These are phyloP conservation scores for Heliconius hewitsoni DNA, from an alignment of 1,140 invertebrate species.

Conservation along the genomic window DNA sequence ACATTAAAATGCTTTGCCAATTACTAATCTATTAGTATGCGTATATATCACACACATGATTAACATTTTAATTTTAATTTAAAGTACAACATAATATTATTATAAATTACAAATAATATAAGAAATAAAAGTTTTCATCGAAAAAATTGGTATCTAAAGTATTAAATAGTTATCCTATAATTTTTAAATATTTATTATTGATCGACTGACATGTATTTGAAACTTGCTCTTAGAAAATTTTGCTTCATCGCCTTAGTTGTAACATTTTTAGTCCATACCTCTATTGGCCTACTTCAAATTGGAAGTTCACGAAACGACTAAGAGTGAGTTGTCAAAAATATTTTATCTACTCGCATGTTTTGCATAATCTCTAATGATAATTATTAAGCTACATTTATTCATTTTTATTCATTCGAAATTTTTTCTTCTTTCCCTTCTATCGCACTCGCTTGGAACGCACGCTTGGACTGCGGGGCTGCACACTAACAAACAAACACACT, in stretches of 20 bases:
- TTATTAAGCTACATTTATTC: constrained; percentile 47
- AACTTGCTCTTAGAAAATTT: constrained; percentile 28
- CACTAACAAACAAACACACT: constrained; percentile 72
- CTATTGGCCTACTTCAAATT: not conserved
- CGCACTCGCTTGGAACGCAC: constrained; percentile 80
- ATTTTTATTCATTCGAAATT: constrained; percentile 75
- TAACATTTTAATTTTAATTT: too few species aligned
- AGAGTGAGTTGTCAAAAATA: constrained; percentile 46
- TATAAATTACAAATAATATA: too few species aligned
- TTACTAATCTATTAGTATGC: too few species aligned
- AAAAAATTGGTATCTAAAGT: too few species aligned
- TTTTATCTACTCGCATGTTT: constrained; percentile 61
- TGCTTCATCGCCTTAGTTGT: constrained; percentile 13
- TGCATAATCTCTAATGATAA: constrained; percentile 49
- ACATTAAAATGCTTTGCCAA: too few species aligned
- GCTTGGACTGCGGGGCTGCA: constrained; percentile 75
- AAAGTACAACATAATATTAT: too few species aligned
- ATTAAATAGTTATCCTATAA: too few species aligned
- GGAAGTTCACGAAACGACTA: constrained; percentile 11
- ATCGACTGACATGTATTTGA: constrained; percentile 19
- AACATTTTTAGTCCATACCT: constrained; percentile 1
- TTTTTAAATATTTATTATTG: not conserved
- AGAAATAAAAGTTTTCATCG: too few species aligned
- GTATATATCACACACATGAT: too few species aligned
- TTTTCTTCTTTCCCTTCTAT: constrained; percentile 78